A percentile compares a stretch with the other conserved stretches of the same genome.
Conservation (phyloP, 2,113 vertebrate genomes). For the Micronycteris hirsuta region DNA sequence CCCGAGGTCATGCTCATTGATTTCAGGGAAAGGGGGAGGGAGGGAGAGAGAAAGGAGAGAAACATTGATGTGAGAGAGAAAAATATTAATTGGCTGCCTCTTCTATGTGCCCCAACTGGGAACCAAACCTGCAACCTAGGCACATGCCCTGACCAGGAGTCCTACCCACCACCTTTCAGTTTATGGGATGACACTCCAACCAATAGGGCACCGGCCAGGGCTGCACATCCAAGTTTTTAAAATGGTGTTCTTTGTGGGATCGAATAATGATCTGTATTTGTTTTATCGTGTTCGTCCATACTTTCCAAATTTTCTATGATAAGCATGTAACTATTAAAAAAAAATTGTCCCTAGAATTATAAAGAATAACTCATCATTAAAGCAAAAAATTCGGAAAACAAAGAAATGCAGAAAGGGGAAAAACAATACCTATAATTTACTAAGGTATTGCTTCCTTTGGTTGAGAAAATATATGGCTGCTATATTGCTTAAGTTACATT, state of each 20-base stretch:
- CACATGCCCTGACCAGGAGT: too few species aligned
- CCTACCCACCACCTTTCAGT: too few species aligned
- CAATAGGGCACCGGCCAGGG: too few species aligned
- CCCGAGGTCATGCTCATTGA: too few species aligned
- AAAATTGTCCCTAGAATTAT: background rate
- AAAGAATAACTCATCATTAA: background rate
- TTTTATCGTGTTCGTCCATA: background rate
- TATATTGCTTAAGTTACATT: background rate
- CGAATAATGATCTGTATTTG: background rate
- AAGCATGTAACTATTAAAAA: background rate
- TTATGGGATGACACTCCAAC: too few species aligned
- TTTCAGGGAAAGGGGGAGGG: too few species aligned
- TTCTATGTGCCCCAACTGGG: too few species aligned
- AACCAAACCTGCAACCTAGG: too few species aligned
- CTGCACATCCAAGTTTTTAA: background rate
- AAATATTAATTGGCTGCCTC: too few species aligned
- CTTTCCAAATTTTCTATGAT: conserved; percentile 8
- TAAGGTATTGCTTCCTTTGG: background rate
- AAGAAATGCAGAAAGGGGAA: background rate
- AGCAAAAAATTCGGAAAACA: conserved; percentile 34
- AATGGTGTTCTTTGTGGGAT: background rate
- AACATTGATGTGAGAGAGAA: too few species aligned
- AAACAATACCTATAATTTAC: background rate
- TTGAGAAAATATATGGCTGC: conserved; percentile 1
- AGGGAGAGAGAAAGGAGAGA: too few species aligned